A percentile compares a stretch with the other conserved stretches of the same genome.
phyloP scores from a whole-genome alignment of 1,140 invertebrate species.

The Helicoverpa armigera region DNA sequence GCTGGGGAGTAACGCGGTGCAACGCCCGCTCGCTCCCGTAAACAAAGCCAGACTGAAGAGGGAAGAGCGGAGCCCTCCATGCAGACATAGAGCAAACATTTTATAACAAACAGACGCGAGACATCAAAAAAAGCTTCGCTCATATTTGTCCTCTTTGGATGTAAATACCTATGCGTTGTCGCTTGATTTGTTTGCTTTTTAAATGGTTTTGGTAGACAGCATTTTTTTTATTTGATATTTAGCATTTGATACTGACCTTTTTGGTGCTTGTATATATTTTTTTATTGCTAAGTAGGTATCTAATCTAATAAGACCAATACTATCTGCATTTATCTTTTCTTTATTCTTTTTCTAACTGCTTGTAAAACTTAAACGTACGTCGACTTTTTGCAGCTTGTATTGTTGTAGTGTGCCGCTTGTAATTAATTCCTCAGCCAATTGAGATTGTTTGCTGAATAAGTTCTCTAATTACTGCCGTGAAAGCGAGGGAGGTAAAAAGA shows the following conservation, averaged over 20 bases:
- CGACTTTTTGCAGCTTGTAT: background rate
- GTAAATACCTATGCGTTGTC: slow-evolving; percentile 36
- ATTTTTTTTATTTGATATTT: background rate
- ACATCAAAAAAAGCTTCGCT: slow-evolving; percentile 53
- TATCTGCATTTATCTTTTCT: slow-evolving; percentile 18
- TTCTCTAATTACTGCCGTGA: slow-evolving; percentile 14
- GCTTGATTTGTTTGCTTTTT: slow-evolving; percentile 39
- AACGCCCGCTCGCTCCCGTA: slow-evolving; percentile 74
- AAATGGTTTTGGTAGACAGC: slow-evolving; percentile 11
- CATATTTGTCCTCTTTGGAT: slow-evolving; percentile 49
- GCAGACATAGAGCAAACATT: slow-evolving; percentile 70
- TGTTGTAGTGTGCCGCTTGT: background rate
- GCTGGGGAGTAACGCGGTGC: slow-evolving; percentile 56
- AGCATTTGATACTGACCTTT: background rate
- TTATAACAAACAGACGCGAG: slow-evolving; percentile 53
- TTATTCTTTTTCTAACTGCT: slow-evolving; percentile 33
- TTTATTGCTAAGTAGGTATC: background rate
- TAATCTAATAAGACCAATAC: background rate
- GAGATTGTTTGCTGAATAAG: slow-evolving; percentile 21
- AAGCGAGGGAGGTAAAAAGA: background rate
- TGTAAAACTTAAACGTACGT: slow-evolving; percentile 22
- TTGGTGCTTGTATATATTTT: background rate
- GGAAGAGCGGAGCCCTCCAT: slow-evolving; percentile 71
- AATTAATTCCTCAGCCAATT: slow-evolving; percentile 11
- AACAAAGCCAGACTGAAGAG: slow-evolving; percentile 80